Base-by-base conservation (phyloP, 2,113 vertebrate genomes). In the Pelusios castaneus region DNA sequence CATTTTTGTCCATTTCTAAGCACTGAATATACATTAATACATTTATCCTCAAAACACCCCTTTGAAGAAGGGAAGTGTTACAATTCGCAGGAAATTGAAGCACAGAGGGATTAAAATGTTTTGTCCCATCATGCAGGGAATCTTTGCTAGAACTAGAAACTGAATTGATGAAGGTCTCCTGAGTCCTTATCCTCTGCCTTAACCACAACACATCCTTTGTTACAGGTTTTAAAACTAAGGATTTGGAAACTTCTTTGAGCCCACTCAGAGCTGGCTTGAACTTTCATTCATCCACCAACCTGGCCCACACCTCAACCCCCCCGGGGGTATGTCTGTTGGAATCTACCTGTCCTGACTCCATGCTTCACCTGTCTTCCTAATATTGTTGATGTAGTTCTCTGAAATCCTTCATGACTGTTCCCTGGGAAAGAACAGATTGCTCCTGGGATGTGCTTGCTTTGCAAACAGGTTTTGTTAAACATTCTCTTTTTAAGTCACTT, bases 221-320 rank as follows among this genome's bases (percentile, higher is more conserved):
- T 13, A 43, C 22, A 76, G 43, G 41, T 43, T 45, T 6, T 45
- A 76, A 45, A 76, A 41, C 10, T 76, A 78, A 67, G 81, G 51
- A 58, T 85, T 51, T 88, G 6, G 4, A 83, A 25, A 45, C 6
- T 27, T 6, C 3, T 2, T 19, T 0, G 1, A 16, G 11, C 78
- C 79, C 1, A 85, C 6, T 47, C 2, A 5, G 19, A 24, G 19
- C 21, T 73, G 25, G 6, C 25, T 76, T 76, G 41, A 76, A 45
- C 73, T 73, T 73, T 38, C 34, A 21, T 22, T 70, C 19, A 70
- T 70, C 41, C 6, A 45, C 73, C 38, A 76, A 16, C 6, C 25
- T 25, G 43, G 41, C 27, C 24, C 73, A 29, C 11, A 76, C 24
- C 24, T 76, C 73, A 76, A 27, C 5, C 13, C 25, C 10, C 25